A percentile compares a stretch with the other conserved stretches of the same genome.
These are phyloP conservation scores for Centropus unirufus DNA, from an alignment of 2,113 vertebrate species.

Conservation along the genomic window DNA sequence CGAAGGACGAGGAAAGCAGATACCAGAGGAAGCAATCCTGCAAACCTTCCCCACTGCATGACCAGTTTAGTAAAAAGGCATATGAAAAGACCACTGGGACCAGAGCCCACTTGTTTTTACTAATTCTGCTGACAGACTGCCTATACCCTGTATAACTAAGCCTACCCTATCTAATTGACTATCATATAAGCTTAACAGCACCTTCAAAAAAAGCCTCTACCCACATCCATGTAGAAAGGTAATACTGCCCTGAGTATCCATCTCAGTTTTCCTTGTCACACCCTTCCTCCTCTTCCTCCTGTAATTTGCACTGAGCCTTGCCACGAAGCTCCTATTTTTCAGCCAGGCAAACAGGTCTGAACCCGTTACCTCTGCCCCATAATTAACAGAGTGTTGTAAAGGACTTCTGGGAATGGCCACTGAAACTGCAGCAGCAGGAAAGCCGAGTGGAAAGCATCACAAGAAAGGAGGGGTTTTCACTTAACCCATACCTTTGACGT, in stretches of 20 bases:
- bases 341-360: background rate
- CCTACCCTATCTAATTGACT: background rate
- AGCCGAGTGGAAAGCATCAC: background rate
- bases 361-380: background rate
- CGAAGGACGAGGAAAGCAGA: background rate
- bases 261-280: accelerated
- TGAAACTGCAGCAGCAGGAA: background rate
- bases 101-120: background rate
- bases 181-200: background rate
- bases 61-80: background rate
- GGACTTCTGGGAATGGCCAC: background rate
- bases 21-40: background rate
- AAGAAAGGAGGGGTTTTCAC: background rate
- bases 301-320: background rate
- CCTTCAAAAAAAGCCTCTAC: background rate
- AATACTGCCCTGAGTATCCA: background rate
- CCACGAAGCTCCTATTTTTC: background rate
- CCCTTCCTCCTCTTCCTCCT: background rate
- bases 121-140: background rate
- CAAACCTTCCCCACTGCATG: background rate
- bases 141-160: background rate
- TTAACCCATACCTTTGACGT: slow-evolving; percentile 83
- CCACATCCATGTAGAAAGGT: background rate
- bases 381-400: background rate
- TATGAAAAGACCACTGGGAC: background rate